Base-by-base conservation (phyloP, 2,113 vertebrate species). In the Saguinus midas region DNA sequence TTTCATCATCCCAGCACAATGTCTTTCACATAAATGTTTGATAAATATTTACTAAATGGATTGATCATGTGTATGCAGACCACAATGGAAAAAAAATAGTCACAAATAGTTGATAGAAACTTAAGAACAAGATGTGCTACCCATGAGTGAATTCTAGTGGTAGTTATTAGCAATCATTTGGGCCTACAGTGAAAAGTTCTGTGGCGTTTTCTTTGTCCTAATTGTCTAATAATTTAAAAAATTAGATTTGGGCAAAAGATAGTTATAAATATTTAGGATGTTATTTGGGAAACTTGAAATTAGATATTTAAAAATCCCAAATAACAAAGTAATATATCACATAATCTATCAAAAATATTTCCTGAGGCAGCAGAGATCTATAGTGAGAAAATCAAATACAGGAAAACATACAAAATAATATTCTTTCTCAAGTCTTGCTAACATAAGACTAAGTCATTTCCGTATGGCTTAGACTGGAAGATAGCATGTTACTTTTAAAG, bases 11-110 rank as follows among this genome's bases (percentile, higher is more conserved):
- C 13, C 23, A 90, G 70, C 13, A 93, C 48, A 91, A 83, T 79
- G 72, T 17, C 37, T 95, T 73, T 43, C n/a, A 76, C 8, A 0
- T 58, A 88, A 29, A 48, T 90, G 29, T 82, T 84, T 87, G 73
- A 80, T 72, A 93, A 91, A 57, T 84, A 87, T 89, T 83, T 58
- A 96, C 48, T 45, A 78, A 75, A 48, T 73, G n/a, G 73, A 88
- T 85, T 95, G 68, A 73, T 92, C 78, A 83, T 13, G 14, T 64
- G 35, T 40, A 80, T 43, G 55, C 32, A 70, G 40, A 89, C 8
- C 66, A 79, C 43, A 81, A 80, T 64, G 61, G 85, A 86, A 50
- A 78, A 55, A 93, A 93, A 96, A 72, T 82, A 55, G 29, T 27
- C 76, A 11, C 50, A 76, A 81, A 88, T 13, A 35, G 75, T 17